Conservation (phyloP, 2,797 vertebrate genomes). For the Microctenopoma steveboyesi region DNA sequence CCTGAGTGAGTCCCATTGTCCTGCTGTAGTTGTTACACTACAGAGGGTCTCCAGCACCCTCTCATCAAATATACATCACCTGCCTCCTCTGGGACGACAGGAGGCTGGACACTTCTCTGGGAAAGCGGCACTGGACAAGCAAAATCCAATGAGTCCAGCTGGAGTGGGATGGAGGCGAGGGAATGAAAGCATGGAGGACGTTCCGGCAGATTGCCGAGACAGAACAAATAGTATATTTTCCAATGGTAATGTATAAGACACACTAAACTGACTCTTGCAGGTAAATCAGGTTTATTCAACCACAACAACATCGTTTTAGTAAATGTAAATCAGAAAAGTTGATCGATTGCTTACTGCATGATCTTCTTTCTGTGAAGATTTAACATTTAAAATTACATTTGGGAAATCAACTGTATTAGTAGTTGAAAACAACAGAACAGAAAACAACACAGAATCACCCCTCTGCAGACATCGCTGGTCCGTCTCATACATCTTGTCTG, state of each 20-base stretch:
- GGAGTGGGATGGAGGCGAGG: constrained; percentile 19
- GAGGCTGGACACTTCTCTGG: constrained; percentile 52
- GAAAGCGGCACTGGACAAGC: constrained; percentile 42
- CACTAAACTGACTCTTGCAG: no score
- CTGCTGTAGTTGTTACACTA: constrained; percentile 42
- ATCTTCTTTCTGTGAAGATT: no score
- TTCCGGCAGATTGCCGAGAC: not conserved
- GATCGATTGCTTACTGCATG: no score
- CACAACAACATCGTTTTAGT: no score
- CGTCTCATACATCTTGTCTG: no score
- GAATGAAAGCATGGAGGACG: not conserved
- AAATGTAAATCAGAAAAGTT: no score
- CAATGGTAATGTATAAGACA: no score
- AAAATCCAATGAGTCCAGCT: constrained; percentile 44
- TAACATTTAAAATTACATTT: not conserved
- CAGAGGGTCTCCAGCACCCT: constrained; percentile 63
- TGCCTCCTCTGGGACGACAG: constrained; percentile 43
- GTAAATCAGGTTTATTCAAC: no score
- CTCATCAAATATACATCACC: constrained; percentile 79
- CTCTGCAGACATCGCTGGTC: no score
- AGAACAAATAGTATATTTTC: not conserved
- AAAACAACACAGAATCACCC: no score
- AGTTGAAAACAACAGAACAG: no score
- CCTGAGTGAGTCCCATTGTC: constrained; percentile 72
- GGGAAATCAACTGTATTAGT: not conserved